These are phyloP conservation scores for Therioaphis trifolii DNA, from an alignment of 2,888 invertebrate genomes.

Conservation along the genomic window DNA sequence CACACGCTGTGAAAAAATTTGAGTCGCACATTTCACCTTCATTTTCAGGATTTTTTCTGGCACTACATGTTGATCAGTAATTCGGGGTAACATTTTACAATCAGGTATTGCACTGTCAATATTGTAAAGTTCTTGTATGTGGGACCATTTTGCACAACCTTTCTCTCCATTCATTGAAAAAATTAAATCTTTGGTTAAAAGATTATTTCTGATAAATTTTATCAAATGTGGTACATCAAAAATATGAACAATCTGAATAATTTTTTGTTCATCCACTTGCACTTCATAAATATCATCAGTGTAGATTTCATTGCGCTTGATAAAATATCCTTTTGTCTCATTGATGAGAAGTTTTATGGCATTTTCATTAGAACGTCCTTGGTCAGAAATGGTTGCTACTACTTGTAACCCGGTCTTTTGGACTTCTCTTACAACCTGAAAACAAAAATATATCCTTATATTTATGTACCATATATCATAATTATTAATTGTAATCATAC, in stretches of 20 bases:
- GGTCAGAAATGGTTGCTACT: background rate
- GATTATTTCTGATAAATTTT: background rate
- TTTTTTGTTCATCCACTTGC: background rate
- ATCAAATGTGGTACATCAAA: constrained; percentile 18
- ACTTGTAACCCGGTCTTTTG: background rate
- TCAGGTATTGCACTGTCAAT: too few species aligned
- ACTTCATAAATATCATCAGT: constrained; percentile 12
- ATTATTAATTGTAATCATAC: constrained; percentile 11
- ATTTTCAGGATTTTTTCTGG: too few species aligned
- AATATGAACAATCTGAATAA: background rate
- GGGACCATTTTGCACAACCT: too few species aligned
- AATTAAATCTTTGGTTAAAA: constrained; percentile 4
- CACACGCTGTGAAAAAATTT: too few species aligned
- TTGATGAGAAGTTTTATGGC: constrained; percentile 2
- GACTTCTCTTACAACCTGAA: background rate
- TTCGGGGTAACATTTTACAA: too few species aligned
- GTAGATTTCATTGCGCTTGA: background rate
- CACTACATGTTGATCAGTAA: too few species aligned
- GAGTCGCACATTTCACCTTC: too few species aligned
- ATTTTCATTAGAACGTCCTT: constrained; percentile 9
- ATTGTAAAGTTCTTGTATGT: too few species aligned
- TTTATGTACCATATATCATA: background rate
- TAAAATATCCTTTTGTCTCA: constrained; percentile 12
- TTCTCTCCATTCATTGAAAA: too few species aligned
- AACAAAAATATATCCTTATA: background rate